Base-by-base conservation (phyloP, 2,113 vertebrate species). In the Panthera tigris region DNA sequence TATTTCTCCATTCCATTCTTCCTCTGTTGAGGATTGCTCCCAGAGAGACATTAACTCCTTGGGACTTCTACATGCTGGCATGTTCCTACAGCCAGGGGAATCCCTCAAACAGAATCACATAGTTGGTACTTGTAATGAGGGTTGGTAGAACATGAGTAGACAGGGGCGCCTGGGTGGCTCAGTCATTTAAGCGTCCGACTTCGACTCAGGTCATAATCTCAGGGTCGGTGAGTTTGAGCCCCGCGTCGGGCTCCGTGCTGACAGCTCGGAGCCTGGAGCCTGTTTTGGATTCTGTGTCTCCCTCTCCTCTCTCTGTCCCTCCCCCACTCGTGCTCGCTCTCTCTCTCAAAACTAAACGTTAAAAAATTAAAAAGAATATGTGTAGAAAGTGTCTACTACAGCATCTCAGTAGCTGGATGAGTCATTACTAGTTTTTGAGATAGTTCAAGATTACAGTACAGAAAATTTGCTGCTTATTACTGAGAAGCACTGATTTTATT, bases 341-440 rank as follows among this genome's bases (percentile, higher is more conserved):
- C 41, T 41, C 41, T 41, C 41, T 41, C 41, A 45, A 45, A 45
- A 45, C 8, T 45, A 45, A 45, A 45, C 45, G 45, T 45, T 45
- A 45, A 45, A 45, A 45, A 45, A 45, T 45, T 45, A 45, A 45
- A 45, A 45, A 39, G 63, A 52, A 50, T 86, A 55, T 52, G 86
- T 65, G 45, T 63, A 66, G n/a, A 31, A 18, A 29, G 45, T 84
- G 45, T 84, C 71, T 96, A 68, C 48, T 52, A 63, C 9, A 61
- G 25, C 7, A 85, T 85, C 27, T 79, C 21, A 61, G 50, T 50
- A 90, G 31, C 52, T 85, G n/a, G 10, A 71, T 90, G 65, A 84
- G 61, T 94, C n/a, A 73, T 71, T 85, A 36, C 71, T 94, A 80
- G 12, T 80, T 91, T 85, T 86, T 94, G 80, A 96, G 48, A 48